phyloP scores from a whole-genome alignment of 2,888 invertebrate genomes.

The Protonemura montana region DNA sequence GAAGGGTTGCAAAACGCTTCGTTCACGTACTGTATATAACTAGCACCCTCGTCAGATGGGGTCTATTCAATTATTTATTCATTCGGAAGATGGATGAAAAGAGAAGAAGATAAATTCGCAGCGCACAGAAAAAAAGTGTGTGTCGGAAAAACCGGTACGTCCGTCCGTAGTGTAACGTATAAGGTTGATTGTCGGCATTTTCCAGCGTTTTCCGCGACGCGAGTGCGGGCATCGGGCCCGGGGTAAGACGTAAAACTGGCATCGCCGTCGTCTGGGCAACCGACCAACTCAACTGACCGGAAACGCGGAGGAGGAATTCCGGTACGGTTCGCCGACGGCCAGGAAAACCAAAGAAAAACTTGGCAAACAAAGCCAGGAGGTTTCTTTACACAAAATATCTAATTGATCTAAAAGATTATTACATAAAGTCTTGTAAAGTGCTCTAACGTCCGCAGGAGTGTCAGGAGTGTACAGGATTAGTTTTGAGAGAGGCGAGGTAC shows the following conservation, averaged over 20 bases:
- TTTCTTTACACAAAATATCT: not conserved
- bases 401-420: constrained; percentile 1
- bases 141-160: not conserved
- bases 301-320: constrained; percentile 25
- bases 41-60: not conserved
- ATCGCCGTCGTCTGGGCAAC: not conserved
- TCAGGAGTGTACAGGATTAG: not conserved
- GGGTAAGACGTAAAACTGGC: not conserved
- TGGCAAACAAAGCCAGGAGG: constrained; percentile 36
- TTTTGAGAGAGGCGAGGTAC: not conserved
- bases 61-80: constrained; percentile 7
- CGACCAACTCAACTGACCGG: constrained; percentile 30
- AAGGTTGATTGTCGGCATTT: constrained; percentile 15
- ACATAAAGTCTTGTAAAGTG: not conserved
- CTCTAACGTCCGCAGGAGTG: not conserved
- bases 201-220: not conserved
- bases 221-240: not conserved
- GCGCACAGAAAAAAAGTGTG: not conserved
- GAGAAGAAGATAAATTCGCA: not conserved
- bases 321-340: constrained; percentile 8
- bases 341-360: constrained; percentile 17
- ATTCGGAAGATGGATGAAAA: constrained; percentile 12
- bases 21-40: not conserved
- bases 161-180: not conserved
- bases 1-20: not conserved